Evolutionary conservation across 2,888 invertebrate species (phyloP), one percentile per base, ranked within the genome.

Genomic region (Nebria salina): DNA sequence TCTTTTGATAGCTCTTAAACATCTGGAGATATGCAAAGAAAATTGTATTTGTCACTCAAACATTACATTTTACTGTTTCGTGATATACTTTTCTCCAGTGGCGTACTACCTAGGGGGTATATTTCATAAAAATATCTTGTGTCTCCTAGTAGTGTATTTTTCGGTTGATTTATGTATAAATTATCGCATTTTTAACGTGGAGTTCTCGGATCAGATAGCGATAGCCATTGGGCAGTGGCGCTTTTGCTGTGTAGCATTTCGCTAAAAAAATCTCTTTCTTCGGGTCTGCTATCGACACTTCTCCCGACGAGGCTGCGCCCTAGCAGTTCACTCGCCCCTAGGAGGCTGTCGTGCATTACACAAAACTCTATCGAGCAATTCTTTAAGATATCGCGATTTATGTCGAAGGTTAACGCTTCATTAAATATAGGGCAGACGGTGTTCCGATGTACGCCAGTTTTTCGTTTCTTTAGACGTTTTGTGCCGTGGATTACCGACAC

Each of bases 261-360:
- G 68, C 90, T 89, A 84, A 91, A 92, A 82, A 92, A 90, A 77
- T 90, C 89, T 83, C 89, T 90, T 83, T 92, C 90, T 81, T 90
- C 89, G 6, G 86, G 85, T 65, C 88, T 86, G 82, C 90, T 88
- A 11, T 89, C 89, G 1, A 88, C 82, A 0, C 89, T 88, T 82
- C 89, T 89, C 11, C 92, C 91, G 75, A 94, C 90, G 11, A 91
- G 85, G 76, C 92, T 90, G 54, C 90, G 87, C 0, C 91, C 92
- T 11, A 92, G 87, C 65, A 91, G 87, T 86, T 93, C 93, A 84
- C 91, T 92, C 13, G 90, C 89, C 84, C 92, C 92, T 82, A 93
- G 87, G 20, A 92, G 87, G 83, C 91, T 93, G 84, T 93, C 93
- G 85, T 92, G 93, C 73, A 91, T 89, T 1, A 93, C 91, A 4